Base-by-base conservation (phyloP, 2,888 invertebrate genomes). In the Xylocampa areola region DNA sequence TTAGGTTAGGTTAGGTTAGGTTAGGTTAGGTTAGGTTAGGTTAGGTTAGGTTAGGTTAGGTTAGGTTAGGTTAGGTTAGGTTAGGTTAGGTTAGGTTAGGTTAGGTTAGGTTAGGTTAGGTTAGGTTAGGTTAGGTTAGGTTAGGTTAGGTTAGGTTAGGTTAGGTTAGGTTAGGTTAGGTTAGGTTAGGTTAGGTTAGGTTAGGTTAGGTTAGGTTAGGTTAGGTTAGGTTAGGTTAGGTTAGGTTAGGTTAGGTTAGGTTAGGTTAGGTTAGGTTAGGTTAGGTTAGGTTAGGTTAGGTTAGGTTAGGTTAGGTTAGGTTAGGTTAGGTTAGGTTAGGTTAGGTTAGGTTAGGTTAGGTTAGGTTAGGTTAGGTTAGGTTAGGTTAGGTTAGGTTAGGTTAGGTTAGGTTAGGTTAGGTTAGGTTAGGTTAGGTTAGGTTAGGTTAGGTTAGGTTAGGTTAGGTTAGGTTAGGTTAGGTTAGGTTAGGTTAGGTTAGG, bases 281-380 rank as follows among this genome's bases (percentile, higher is more conserved):
- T 58, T 57, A 40, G 57, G 49, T 57, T 59, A 52, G 59, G 59
- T 59, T 59, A 49, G 53, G 53, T 54, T 54, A 30, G 30, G 30
- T 30, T 30, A 30, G 30, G 30, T 30, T 30, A 30, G 30, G 30
- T 30, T 30, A 30, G 30, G 30, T 30, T 30, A 30, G 30, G 30
- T 30, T 30, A 30, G 30, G 30, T 30, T 30, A 53, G 53, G 52
- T 53, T 59, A 53, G 53, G 49, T 37, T 30, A 30, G 30, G 30
- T 30, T 30, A 30, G 30, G 30, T 30, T 30, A 13, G 30, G 30
- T 30, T 30, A 30, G 30, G 30, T 30, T 30, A 30, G 30, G 30
- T 30, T 30, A 13, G 30, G 30, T 30, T 30, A 30, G 30, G 30
- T 30, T 30, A 30, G 30, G 30, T 30, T 30, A 30, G 30, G 30